Percentiles rank a stretch among this genome's conserved stretches.
Evolutionary conservation across 2,113 vertebrate genomes (phyloP).

Genomic region (Symphodus melops): DNA sequence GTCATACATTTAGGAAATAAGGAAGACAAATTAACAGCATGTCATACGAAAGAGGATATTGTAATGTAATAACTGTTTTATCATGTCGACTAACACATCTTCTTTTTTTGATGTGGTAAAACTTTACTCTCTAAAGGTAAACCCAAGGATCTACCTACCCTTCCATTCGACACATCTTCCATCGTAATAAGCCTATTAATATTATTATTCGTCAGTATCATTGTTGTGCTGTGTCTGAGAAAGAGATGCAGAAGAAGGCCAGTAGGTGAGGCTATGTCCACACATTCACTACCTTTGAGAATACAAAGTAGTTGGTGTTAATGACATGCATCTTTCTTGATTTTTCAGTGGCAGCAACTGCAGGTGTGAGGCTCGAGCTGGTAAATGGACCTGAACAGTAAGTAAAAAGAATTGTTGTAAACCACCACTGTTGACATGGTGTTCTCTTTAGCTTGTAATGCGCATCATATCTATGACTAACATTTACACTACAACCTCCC

Average conservation of each 20-base stretch:
- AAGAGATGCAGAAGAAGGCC: background rate
- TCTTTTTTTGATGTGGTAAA: background rate
- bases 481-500: background rate
- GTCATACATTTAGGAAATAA: background rate
- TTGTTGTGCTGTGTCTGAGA: rapidly evolving
- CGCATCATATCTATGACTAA: background rate
- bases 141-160: rapidly evolving
- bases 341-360: background rate
- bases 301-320: background rate
- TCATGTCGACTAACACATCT: background rate
- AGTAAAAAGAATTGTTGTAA: background rate
- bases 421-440: too few relatives aligned
- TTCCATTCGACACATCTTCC: rapidly evolving
- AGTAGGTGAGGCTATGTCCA: constrained; percentile 21
- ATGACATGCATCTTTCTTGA: background rate
- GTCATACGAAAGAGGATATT: too few relatives aligned
- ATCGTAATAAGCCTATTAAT: too few relatives aligned
- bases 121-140: constrained; percentile 40
- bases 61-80: too few relatives aligned
- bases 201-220: rapidly evolving
- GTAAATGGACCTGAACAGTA: background rate
- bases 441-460: background rate
- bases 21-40: too few relatives aligned
- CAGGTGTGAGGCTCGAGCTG: rapidly evolving
- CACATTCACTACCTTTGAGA: background rate